A percentile compares a stretch with the other conserved stretches of the same genome.
Evolutionary conservation across 2,888 invertebrate genomes (phyloP).

Genomic region (Acanthosoma haemorrhoidale): DNA sequence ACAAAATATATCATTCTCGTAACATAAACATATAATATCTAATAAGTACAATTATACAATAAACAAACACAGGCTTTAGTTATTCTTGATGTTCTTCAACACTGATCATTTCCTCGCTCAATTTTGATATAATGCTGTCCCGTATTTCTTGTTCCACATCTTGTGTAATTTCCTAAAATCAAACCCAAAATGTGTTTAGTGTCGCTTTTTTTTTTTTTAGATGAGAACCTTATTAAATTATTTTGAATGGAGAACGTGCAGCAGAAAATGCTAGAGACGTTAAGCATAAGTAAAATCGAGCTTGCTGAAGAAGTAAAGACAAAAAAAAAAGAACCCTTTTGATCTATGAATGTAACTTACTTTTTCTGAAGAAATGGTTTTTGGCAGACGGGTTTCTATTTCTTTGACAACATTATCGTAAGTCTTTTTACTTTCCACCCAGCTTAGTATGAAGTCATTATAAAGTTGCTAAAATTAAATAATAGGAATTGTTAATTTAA

Average conservation of each 20-base stretch:
- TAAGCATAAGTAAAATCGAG: no score
- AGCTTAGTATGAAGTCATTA: constrained; percentile 7
- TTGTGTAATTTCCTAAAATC: not conserved
- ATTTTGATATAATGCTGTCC: constrained; percentile 12
- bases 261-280: no score
- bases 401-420: not conserved
- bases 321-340: no score
- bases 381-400: not conserved
- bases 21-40: no score
- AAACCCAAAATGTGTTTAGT: not conserved
- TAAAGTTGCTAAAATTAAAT: constrained; percentile 14
- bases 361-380: not conserved
- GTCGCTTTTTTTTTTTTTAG: no score
- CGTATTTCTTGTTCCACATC: constrained; percentile 15
- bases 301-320: no score
- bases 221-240: no score
- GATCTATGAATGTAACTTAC: no score
- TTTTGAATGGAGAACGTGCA: no score
- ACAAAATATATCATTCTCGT: no score
- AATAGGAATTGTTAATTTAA: not conserved
- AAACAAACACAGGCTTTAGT: no score
- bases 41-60: no score
- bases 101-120: not conserved
- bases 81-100: not conserved
- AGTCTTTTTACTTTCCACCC: constrained; percentile 13